Conservation (phyloP, 2,797 vertebrate species). For the Hirundo rustica region DNA sequence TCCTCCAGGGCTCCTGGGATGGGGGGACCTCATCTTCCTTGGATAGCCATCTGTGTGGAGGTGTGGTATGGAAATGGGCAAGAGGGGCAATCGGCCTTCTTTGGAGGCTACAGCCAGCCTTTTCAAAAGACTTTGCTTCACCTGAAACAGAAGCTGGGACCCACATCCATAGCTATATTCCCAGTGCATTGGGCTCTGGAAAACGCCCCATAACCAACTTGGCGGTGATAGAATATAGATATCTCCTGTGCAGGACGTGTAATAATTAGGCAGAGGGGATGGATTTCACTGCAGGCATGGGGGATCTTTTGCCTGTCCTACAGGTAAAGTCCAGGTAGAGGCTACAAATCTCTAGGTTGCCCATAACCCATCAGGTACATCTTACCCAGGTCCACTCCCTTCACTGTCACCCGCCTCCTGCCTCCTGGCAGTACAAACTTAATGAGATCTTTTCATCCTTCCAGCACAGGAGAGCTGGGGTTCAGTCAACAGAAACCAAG, state of each 20-base stretch:
- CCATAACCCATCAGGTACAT: background rate
- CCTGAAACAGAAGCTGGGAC: conserved; percentile 3
- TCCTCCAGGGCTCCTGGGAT: background rate
- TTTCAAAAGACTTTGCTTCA: conserved; percentile 41
- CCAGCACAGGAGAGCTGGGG: background rate
- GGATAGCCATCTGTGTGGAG: background rate
- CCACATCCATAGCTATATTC: background rate
- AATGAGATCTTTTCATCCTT: background rate
- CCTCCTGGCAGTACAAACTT: background rate
- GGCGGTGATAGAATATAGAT: background rate
- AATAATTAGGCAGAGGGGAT: background rate
- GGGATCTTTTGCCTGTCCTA: background rate
- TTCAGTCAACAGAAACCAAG: background rate
- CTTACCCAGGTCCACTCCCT: background rate
- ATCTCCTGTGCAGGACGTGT: background rate
- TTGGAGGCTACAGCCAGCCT: background rate
- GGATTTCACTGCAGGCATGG: background rate
- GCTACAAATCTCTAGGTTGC: background rate
- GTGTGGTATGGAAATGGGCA: background rate
- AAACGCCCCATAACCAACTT: background rate
- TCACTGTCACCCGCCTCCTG: background rate
- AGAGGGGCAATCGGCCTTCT: background rate
- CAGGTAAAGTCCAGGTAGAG: background rate
- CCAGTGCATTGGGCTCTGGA: conserved; percentile 7
- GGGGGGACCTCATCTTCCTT: background rate